These are phyloP conservation scores for Fratercula arctica DNA, from an alignment of 2,797 vertebrate genomes.

Conservation along the genomic window DNA sequence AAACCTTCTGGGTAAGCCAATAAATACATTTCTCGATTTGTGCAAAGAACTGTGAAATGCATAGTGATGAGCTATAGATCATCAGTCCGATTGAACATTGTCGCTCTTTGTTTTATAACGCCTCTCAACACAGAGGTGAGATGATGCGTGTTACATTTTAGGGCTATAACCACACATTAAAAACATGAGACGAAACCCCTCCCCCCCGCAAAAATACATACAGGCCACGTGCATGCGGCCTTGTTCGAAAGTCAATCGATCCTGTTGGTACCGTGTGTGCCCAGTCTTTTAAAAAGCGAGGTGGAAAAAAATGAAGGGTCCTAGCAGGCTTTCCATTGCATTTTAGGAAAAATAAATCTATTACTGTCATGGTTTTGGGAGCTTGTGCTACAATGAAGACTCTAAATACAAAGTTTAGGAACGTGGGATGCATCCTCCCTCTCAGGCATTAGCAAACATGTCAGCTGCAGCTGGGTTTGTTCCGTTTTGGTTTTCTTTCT, in stretches of 20 bases:
- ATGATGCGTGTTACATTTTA: neutral
- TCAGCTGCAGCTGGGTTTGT: neutral
- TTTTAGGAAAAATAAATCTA: neutral
- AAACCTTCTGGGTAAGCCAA: slow-evolving; percentile 79
- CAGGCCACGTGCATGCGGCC: fast-evolving
- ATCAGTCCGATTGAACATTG: neutral
- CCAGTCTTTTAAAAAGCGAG: neutral
- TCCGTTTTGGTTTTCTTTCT: neutral
- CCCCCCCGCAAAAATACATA: fast-evolving
- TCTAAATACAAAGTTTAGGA: neutral
- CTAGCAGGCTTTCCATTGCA: neutral
- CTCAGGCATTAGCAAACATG: neutral
- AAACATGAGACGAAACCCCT: neutral
- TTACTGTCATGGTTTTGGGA: neutral
- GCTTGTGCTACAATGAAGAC: neutral
- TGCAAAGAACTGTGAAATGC: neutral
- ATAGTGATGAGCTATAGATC: too few relatives aligned
- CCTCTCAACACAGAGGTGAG: neutral
- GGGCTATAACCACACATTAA: neutral
- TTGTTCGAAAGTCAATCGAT: neutral
- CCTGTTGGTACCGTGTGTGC: neutral
- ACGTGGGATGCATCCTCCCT: neutral
- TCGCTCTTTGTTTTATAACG: neutral
- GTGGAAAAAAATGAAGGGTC: neutral
- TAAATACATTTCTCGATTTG: neutral